These are phyloP conservation scores for Acanthosepion pharaonis DNA, from an alignment of 2,888 invertebrate species.

Conservation along the genomic window DNA sequence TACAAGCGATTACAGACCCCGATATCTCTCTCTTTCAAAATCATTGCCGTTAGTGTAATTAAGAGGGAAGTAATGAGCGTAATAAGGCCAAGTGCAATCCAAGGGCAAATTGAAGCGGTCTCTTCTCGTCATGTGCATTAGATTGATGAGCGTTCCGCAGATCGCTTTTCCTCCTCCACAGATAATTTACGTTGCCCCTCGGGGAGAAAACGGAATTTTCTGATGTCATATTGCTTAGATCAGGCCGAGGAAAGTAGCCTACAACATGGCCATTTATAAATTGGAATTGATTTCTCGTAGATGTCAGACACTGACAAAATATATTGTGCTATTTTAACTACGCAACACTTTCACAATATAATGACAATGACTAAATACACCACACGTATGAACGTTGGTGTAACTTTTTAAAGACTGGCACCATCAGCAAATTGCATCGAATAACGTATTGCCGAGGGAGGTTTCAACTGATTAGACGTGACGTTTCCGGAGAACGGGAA, in stretches of 20 bases:
- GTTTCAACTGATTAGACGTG: no score
- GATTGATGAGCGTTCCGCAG: background rate
- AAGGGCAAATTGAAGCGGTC: background rate
- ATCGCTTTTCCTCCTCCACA: background rate
- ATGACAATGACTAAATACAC: no score
- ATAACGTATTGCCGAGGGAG: no score
- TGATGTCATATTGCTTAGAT: background rate
- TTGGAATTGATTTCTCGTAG: background rate
- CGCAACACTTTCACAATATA: no score
- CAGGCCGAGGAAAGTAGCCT: background rate
- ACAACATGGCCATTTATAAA: background rate
- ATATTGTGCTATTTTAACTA: no score
- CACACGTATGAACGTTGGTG: no score
- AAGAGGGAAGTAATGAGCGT: background rate
- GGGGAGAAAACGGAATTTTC: background rate
- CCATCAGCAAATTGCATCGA: no score
- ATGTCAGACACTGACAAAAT: background rate
- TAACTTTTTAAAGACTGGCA: no score
- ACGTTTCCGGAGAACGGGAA: no score
- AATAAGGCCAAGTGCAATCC: background rate
- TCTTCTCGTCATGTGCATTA: background rate
- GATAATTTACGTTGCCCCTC: background rate
- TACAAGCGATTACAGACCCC: no score
- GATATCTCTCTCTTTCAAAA: background rate
- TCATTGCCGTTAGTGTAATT: background rate